Conservation (phyloP, 1,140 invertebrate genomes). For the Bombus sylvicola region DNA sequence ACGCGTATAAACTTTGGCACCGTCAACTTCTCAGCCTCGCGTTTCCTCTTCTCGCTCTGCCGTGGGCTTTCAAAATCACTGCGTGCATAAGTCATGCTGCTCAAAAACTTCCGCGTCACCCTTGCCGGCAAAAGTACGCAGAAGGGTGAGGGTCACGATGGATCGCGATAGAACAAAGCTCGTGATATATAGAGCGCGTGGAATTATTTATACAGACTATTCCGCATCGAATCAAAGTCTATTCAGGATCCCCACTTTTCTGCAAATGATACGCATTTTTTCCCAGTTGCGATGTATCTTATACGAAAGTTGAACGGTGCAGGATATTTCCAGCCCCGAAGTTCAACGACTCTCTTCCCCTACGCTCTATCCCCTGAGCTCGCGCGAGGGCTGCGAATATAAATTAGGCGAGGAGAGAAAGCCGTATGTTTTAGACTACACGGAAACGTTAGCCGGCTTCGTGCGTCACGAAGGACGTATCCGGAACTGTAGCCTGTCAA, state of each 20-base stretch:
- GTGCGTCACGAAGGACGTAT: neutral
- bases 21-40: constrained; percentile 13
- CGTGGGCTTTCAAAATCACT: constrained; percentile 43
- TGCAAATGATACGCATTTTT: constrained; percentile 58
- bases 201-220: constrained; percentile 60
- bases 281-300: neutral
- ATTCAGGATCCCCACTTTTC: constrained; percentile 20
- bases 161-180: neutral
- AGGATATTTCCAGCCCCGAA: constrained; percentile 32
- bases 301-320: constrained; percentile 18
- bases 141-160: neutral
- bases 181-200: neutral
- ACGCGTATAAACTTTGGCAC: constrained; percentile 28
- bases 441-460: neutral
- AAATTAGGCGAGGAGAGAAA: neutral
- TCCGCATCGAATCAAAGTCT: constrained; percentile 42
- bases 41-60: neutral
- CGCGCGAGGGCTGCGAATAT: neutral
- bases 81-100: constrained; percentile 56
- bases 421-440: neutral
- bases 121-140: neutral
- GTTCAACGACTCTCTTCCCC: constrained; percentile 30
- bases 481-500: neutral
- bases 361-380: neutral
- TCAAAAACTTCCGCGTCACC: constrained; percentile 47